These are phyloP conservation scores for Otolemur crassicaudatus DNA, from an alignment of 2,797 vertebrate species.

Conservation along the genomic window DNA sequence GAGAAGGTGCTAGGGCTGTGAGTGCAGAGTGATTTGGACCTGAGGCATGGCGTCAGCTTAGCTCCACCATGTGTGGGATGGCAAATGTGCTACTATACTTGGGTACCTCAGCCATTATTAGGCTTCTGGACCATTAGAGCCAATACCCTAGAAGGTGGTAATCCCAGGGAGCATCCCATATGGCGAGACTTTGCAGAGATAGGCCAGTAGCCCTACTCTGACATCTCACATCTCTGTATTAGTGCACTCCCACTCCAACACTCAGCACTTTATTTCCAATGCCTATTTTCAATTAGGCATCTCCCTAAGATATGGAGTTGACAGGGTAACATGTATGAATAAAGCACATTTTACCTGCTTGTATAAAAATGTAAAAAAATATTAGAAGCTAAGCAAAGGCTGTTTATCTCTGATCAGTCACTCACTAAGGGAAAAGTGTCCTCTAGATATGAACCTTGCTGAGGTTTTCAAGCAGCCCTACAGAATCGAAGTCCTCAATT, in stretches of 20 bases:
- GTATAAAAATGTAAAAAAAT: background rate
- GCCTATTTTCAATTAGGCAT: background rate
- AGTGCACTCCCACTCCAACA: background rate
- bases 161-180: background rate
- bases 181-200: background rate
- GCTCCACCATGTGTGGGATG: rapidly evolving
- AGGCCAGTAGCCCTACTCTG: too few relatives aligned
- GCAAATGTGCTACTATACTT: too few relatives aligned
- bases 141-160: background rate
- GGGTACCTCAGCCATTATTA: background rate
- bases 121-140: background rate
- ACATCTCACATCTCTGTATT: background rate
- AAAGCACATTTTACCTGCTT: background rate
- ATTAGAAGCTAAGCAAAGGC: background rate
- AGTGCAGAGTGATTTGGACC: background rate
- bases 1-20: background rate
- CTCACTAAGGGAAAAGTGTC: background rate
- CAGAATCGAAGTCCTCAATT: background rate
- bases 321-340: background rate
- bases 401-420: background rate
- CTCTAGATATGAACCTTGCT: background rate
- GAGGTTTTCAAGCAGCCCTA: background rate
- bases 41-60: background rate
- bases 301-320: background rate
- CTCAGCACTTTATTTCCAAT: background rate